Base-by-base conservation (phyloP, 2,888 invertebrate species). In the Zygogramma bicolorata region DNA sequence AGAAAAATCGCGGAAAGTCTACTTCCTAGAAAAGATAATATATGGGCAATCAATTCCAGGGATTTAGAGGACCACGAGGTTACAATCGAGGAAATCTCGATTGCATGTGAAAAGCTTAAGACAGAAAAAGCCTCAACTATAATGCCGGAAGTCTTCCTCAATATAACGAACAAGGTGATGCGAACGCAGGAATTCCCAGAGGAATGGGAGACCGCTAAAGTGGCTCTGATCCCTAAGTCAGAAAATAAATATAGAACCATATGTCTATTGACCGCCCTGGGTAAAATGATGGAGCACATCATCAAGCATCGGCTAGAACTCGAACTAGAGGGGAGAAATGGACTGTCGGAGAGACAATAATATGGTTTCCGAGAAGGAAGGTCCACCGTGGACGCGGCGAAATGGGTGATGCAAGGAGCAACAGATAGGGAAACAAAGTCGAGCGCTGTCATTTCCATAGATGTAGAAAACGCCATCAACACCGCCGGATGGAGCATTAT, bases 201-300 rank as follows among this genome's bases (percentile, higher is more conserved):
- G 7, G 3, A 46, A 15, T 46, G 18, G 42, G 18, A 46, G 18
- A 15, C 8, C 2, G 42, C 15, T 5, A 46, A 2, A 8, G 42
- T 18, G 8, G 42, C 8, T 2, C 18, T 46, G 15, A 46, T 46
- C 2, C 42, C 42, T 6, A 46, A 46, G 3, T 2, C 18, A 2
- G 22, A 40, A 5, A 61, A 7, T 13, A 61, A 61, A 7, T 61
- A 40, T 22, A 61, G 61, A n/a, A 61, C 61, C 22, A 61, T 61
- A 40, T 61, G 61, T 20, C 38, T 60, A 18, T 15, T 60, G 22
- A 29, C 31, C 18, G 20, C 18, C 18, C 8, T 34, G 7, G 40
- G 61, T 3, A 40, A 61, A 22, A n/a, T 38, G 22, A 40, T 46
- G 34, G 73, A 75, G 40, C 27, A 27, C 20, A 15, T 73, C 5